A percentile compares a stretch with the other conserved stretches of the same genome.
These are phyloP conservation scores for Poecilia gillii DNA, from an alignment of 2,797 vertebrate species.

Conservation along the genomic window DNA sequence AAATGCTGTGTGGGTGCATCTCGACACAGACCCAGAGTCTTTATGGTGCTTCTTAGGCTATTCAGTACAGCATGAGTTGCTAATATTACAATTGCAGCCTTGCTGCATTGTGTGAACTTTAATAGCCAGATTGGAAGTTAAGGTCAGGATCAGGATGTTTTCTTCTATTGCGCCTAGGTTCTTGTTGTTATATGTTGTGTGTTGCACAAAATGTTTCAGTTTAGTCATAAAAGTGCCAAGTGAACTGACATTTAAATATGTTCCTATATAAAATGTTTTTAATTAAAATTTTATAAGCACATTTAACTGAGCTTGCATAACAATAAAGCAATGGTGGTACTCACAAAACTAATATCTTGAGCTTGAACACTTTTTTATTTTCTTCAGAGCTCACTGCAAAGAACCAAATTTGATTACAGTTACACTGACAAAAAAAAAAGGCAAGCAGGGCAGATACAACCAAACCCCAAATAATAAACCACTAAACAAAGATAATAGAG, in stretches of 20 bases:
- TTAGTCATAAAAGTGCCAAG: not conserved
- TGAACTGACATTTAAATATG: not conserved
- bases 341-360: conserved; percentile 64
- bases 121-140: no score
- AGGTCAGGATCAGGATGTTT: no score
- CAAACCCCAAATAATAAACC: not conserved
- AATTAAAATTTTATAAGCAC: not conserved
- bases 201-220: not conserved
- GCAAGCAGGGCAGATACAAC: not conserved
- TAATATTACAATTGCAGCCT: not conserved
- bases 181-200: not conserved
- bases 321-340: conserved; percentile 26
- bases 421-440: not conserved
- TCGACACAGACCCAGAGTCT: fast-evolving
- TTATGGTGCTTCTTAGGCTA: not conserved
- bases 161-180: no score
- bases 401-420: not conserved
- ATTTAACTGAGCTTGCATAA: not conserved
- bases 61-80: not conserved
- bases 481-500: not conserved
- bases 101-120: not conserved
- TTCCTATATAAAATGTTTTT: not conserved
- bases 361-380: conserved; percentile 30
- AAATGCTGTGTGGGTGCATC: not conserved
- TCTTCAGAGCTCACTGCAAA: conserved; percentile 23